Conservation (phyloP, 2,113 vertebrate genomes). For the Heterotilapia buettikoferi region DNA sequence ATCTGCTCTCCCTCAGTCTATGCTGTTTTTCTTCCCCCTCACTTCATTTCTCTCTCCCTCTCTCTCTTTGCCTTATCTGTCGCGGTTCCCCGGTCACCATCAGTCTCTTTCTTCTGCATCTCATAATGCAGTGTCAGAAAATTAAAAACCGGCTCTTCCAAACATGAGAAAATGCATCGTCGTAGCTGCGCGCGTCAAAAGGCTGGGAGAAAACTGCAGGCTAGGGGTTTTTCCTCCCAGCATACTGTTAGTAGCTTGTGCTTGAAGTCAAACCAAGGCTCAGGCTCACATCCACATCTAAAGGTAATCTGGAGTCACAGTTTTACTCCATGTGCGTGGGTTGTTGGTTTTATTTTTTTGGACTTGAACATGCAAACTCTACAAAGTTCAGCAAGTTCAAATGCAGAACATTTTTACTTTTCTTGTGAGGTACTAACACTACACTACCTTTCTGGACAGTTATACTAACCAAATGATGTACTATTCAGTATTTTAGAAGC, state of each 20-base stretch:
- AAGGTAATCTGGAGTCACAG: not conserved
- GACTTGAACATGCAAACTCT: not conserved
- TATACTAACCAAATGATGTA: not conserved
- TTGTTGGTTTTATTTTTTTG: not conserved
- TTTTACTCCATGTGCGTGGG: not conserved
- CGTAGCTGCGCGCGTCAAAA: not conserved
- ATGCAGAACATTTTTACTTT: not conserved
- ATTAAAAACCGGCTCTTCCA: not conserved
- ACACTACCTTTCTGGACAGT: not conserved
- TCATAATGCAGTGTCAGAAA: not conserved
- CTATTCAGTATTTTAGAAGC: not conserved
- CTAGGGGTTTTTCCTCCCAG: not conserved
- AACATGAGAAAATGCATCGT: not conserved
- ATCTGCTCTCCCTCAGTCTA: constrained; percentile 3
- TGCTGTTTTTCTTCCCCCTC: not conserved
- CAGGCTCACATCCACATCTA: not conserved
- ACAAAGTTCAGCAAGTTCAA: not conserved
- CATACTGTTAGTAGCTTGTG: not conserved
- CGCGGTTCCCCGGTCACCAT: not conserved
- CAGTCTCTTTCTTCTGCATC: not conserved
- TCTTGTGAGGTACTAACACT: not conserved
- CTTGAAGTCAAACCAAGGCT: not conserved
- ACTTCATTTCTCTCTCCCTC: not conserved
- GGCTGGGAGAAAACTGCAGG: not conserved
- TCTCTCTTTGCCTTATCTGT: not conserved